Percentiles rank a stretch among this genome's conserved stretches.
phyloP scores from a whole-genome alignment of 2,888 invertebrate species.

The Drosophila picticornis region DNA sequence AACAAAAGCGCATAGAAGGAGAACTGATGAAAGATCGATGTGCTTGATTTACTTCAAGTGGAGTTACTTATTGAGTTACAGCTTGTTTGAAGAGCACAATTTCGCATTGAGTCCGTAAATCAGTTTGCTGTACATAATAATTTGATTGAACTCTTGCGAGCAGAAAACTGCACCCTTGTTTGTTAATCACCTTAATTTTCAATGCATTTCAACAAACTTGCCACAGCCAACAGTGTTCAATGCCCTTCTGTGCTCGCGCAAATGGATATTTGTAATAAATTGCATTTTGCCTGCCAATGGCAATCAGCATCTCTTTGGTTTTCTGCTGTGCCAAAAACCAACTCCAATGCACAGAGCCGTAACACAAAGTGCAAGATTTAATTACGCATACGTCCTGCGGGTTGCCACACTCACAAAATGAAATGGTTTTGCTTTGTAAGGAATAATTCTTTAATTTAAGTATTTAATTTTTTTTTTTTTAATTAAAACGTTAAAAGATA shows the following conservation, averaged over 20 bases:
- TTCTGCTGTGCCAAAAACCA: not conserved
- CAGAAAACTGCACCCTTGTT: not conserved
- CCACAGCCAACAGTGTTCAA: not conserved
- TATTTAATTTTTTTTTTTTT: not conserved
- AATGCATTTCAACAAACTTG: not conserved
- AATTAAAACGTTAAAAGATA: not conserved
- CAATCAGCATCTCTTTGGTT: not conserved
- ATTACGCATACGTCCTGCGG: conserved; percentile 34
- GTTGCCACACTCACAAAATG: not conserved
- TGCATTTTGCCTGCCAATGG: not conserved
- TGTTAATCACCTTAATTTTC: not conserved
- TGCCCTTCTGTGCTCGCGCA: not conserved
- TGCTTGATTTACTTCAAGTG: conserved; percentile 31
- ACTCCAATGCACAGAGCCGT: not conserved
- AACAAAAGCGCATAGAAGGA: not conserved
- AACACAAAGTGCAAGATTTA: conserved; percentile 25
- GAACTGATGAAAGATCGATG: conserved; percentile 32
- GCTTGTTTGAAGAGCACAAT: conserved; percentile 44
- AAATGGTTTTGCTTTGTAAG: not conserved
- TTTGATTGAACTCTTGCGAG: not conserved
- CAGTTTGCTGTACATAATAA: not conserved
- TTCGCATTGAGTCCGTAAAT: conserved; percentile 13
- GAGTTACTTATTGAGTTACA: conserved; percentile 58
- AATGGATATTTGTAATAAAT: conserved; percentile 17
- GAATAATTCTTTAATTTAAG: not conserved